phyloP scores from a whole-genome alignment of 2,797 vertebrate genomes.

The Characodon lateralis region DNA sequence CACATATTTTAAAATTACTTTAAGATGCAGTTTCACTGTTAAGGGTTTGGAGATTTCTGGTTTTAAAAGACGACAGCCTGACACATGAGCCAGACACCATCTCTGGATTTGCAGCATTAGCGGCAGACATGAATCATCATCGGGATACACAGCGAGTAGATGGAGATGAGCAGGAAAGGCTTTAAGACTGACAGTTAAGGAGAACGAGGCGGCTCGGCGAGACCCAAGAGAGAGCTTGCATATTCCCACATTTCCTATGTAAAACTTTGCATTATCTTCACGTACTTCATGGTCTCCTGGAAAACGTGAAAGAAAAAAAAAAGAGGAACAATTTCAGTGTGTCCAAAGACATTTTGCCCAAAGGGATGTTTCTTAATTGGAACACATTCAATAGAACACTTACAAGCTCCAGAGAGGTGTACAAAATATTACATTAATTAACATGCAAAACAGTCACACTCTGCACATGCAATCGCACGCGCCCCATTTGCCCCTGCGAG shows the following conservation, averaged over 20 bases:
- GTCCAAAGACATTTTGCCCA: slow-evolving; percentile 70
- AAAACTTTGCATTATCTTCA: slow-evolving; percentile 64
- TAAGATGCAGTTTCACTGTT: slow-evolving; percentile 25
- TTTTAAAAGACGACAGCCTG: slow-evolving; percentile 50
- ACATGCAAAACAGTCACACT: slow-evolving; percentile 77
- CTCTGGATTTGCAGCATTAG: slow-evolving; percentile 71
- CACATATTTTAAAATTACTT: slow-evolving; percentile 30
- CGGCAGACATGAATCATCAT: slow-evolving; percentile 71
- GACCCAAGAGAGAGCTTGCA: slow-evolving; percentile 28
- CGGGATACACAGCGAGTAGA: slow-evolving; percentile 66
- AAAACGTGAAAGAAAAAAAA: slow-evolving; percentile 60
- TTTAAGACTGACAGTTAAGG: slow-evolving; percentile 60
- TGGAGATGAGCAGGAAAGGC: slow-evolving; percentile 56
- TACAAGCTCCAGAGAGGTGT: slow-evolving; percentile 75
- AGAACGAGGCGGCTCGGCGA: slow-evolving; percentile 34
- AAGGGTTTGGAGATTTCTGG: slow-evolving; percentile 41
- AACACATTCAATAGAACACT: slow-evolving; percentile 77
- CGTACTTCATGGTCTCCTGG: slow-evolving; percentile 51
- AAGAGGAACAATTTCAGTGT: slow-evolving; percentile 56
- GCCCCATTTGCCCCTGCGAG: slow-evolving; percentile 28
- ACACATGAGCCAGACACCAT: slow-evolving; percentile 60
- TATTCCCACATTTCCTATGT: slow-evolving; percentile 27
- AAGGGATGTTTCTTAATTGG: slow-evolving; percentile 77
- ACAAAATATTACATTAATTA: slow-evolving; percentile 81
- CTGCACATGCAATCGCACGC: slow-evolving; percentile 16